Base-by-base conservation (phyloP, 2,888 invertebrate species). In the Eilema depressum region DNA sequence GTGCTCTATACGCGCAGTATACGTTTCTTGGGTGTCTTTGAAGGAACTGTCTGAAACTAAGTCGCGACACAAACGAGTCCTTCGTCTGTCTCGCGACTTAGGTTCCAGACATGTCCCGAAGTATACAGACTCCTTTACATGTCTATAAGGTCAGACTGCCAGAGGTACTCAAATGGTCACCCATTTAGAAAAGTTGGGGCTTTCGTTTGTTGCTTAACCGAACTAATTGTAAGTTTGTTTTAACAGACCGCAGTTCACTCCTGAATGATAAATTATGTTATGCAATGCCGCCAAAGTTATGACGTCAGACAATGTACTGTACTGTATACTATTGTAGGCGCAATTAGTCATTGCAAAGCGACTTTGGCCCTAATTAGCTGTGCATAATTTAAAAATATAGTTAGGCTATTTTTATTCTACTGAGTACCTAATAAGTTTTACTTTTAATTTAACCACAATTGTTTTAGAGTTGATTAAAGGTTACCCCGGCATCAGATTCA, bases 191-290 rank as follows among this genome's bases (percentile, higher is more conserved):
- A 20, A 47, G 1, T 47, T 20, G 47, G 0, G 20, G 20, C 11
- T 47, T n/a, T n/a, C n/a, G 7, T 12, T 3, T 41, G 20, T 47
- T 47, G 47, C 20, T 47, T 47, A 47, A 47, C 14, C 3, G 4
- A 14, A 41, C 47, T 10, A n/a, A 53, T 41, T 17, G 14, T 41
- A 41, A 3, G 17, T 53, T 53, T 3, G 17, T 53, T 53, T 53
- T n/a, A n/a, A 53, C 4, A n/a, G n/a, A 53, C 20, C n/a, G 53
- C 10, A 53, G 53, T 53, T 53, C 53, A 53, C n/a, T 53, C n/a
- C 53, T 53, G 53, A 53, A 53, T 53, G 53, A 53, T n/a, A 53
- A 53, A n/a, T n/a, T n/a, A 53, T 53, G 53, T 53, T n/a, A n/a
- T 53, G 53, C 53, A 53, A 53, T 20, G n/a, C 53, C 20, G n/a